Conservation (phyloP, 2,113 vertebrate genomes). For the Caranx ignobilis region DNA sequence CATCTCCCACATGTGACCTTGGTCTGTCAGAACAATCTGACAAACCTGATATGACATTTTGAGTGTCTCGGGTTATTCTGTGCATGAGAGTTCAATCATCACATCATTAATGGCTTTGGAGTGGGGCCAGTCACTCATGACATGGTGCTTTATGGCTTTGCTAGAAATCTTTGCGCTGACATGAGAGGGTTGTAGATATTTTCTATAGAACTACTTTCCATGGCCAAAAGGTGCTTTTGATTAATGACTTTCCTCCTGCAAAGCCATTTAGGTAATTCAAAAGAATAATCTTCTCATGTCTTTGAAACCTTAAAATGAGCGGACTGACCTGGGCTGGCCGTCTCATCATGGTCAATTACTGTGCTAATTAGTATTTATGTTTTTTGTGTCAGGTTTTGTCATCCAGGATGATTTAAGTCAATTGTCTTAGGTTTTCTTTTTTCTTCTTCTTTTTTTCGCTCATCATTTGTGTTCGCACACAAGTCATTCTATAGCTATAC, state of each 20-base stretch:
- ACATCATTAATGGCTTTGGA: slow-evolving; percentile 95
- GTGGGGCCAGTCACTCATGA: slow-evolving; percentile 95
- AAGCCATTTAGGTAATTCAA: slow-evolving; percentile 91
- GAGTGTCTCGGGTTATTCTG: slow-evolving; percentile 91
- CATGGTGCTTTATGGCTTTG: slow-evolving; percentile 92
- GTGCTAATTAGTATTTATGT: slow-evolving; percentile 73
- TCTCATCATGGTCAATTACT: slow-evolving; percentile 66
- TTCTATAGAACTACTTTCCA: slow-evolving; percentile 91
- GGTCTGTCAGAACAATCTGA: slow-evolving; percentile 85
- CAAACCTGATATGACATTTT: slow-evolving; percentile 95
- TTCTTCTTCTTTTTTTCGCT: slow-evolving; percentile 18
- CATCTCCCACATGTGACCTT: slow-evolving; percentile 89
- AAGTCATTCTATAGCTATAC: slow-evolving; percentile 9
- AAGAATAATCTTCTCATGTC: slow-evolving; percentile 86
- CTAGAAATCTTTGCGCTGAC: slow-evolving; percentile 88
- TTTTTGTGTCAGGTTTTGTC: slow-evolving; percentile 42
- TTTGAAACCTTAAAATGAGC: slow-evolving; percentile 66
- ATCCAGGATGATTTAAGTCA: slow-evolving; percentile 52
- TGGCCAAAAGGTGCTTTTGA: slow-evolving; percentile 90
- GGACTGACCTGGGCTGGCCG: slow-evolving; percentile 54
- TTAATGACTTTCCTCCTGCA: slow-evolving; percentile 88
- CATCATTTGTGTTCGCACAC: slow-evolving; percentile 12
- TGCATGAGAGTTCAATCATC: slow-evolving; percentile 95
- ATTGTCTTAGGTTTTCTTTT: slow-evolving; percentile 45
- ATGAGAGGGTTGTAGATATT: slow-evolving; percentile 95